These are phyloP conservation scores for Caenorhabditis angaria DNA, from an alignment of 2,888 invertebrate genomes.

Conservation along the genomic window DNA sequence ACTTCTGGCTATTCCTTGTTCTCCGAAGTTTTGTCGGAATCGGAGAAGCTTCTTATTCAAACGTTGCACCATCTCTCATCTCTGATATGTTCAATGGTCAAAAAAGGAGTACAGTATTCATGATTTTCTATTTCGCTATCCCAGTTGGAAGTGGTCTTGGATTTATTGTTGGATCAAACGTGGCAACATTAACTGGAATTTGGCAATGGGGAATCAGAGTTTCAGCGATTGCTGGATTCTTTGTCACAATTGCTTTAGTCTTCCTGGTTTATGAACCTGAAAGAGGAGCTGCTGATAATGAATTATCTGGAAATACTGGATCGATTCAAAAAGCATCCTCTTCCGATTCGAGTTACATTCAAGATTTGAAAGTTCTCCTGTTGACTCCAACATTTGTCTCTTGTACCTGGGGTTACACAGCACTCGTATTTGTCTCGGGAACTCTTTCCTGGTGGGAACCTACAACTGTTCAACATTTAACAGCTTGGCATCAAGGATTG, in stretches of 20 bases:
- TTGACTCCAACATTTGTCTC: constrained; percentile 87
- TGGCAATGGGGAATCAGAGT: constrained; percentile 94
- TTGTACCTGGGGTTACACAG: constrained; percentile 92
- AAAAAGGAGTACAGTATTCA: constrained; percentile 87
- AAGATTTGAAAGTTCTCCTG: constrained; percentile 30
- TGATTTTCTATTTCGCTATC: constrained; percentile 96
- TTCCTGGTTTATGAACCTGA: constrained; percentile 66
- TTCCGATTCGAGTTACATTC: constrained; percentile 24
- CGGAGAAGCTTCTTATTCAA: constrained; percentile 97
- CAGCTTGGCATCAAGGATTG: constrained; percentile 44
- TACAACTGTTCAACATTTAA: constrained; percentile 58
- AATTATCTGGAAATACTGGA: constrained; percentile 13
- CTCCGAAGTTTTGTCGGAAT: constrained; percentile 92
- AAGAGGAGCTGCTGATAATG: constrained; percentile 60
- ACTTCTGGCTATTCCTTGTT: constrained; percentile 82
- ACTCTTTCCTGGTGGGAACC: constrained; percentile 78
- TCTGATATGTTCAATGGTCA: constrained; percentile 86
- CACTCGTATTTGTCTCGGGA: constrained; percentile 97
- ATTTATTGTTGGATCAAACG: constrained; percentile 92
- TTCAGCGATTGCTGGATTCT: constrained; percentile 77
- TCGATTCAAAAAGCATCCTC: constrained; percentile 12
- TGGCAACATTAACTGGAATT: constrained; percentile 78
- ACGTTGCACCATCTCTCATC: constrained; percentile 96
- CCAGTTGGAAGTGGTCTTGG: constrained; percentile 88
- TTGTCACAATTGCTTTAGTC: constrained; percentile 43